Conservation (phyloP, 2,888 invertebrate species). For the Steinernema scapterisci region DNA sequence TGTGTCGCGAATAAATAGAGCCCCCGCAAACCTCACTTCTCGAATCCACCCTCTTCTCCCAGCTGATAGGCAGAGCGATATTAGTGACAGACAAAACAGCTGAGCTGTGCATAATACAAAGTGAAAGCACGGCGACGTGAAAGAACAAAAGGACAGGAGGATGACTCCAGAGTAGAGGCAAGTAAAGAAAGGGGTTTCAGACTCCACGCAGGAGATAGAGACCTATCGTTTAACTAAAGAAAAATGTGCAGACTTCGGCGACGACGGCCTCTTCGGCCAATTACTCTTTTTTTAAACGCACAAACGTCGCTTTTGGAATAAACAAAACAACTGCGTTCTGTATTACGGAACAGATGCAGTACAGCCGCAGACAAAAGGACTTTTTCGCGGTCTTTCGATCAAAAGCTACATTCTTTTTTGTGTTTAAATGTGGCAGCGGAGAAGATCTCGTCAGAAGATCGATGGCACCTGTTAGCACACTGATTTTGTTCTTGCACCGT, state of each 20-base stretch:
- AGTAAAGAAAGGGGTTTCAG: no score
- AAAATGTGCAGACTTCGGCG: slow-evolving; percentile 18
- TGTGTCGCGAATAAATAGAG: no score
- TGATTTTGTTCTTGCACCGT: background rate
- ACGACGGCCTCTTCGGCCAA: background rate
- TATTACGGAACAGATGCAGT: background rate
- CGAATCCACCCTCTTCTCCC: no score
- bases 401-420: background rate
- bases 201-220: no score
- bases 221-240: background rate
- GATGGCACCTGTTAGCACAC: slow-evolving; percentile 16
- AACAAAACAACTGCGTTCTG: slow-evolving; percentile 9
- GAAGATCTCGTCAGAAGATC: no score
- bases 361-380: background rate
- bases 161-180: no score
- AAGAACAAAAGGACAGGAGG: no score
- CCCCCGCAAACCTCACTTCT: no score
- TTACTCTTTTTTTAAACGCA: slow-evolving; percentile 17
- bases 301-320: background rate
- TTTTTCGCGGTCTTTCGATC: background rate
- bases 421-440: background rate
- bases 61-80: no score
- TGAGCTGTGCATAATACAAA: no score
- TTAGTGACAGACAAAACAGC: no score
- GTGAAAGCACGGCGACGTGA: no score